These are phyloP conservation scores for Hemibagrus guttatus DNA, from an alignment of 2,797 vertebrate genomes.

Conservation along the genomic window DNA sequence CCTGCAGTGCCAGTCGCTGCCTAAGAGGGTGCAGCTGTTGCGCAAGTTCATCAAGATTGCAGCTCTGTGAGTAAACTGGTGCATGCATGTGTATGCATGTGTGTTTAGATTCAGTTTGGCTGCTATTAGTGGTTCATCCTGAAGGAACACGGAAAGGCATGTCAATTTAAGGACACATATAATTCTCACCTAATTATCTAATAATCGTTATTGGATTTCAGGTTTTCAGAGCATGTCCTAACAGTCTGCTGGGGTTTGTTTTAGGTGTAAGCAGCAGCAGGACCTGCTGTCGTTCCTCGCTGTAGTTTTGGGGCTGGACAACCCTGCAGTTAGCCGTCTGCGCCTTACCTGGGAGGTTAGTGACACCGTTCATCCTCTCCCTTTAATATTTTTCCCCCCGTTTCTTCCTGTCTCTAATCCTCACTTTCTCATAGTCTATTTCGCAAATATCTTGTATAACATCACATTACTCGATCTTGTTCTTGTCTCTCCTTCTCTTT, in stretches of 20 bases:
- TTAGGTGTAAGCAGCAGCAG: conserved; percentile 95
- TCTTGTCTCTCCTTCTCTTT: not conserved
- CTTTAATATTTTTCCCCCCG: not conserved
- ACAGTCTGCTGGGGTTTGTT: conserved; percentile 30
- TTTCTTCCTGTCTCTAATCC: not conserved
- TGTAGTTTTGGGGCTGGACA: conserved; percentile 89
- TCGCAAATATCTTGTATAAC: not conserved
- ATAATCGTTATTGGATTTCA: conserved; percentile 14
- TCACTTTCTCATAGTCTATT: conserved; percentile 22
- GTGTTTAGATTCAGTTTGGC: conserved; percentile 19
- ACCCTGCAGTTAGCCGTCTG: conserved; percentile 87
- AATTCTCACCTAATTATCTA: conserved; percentile 21
- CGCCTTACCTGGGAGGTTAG: conserved; percentile 95
- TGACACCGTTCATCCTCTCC: not conserved
- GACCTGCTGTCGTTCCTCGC: conserved; percentile 93
- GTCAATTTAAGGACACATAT: not conserved
- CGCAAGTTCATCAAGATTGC: conserved; percentile 97
- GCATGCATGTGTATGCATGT: conserved; percentile 7
- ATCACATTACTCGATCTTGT: not conserved
- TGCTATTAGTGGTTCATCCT: not conserved
- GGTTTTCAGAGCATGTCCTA: not conserved
- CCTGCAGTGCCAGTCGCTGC: conserved; percentile 89
- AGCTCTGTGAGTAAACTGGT: conserved; percentile 81
- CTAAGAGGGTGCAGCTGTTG: conserved; percentile 89
- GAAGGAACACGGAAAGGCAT: not conserved